These are phyloP conservation scores for Drosophila setosimentum DNA, from an alignment of 2,888 invertebrate species.

Conservation along the genomic window DNA sequence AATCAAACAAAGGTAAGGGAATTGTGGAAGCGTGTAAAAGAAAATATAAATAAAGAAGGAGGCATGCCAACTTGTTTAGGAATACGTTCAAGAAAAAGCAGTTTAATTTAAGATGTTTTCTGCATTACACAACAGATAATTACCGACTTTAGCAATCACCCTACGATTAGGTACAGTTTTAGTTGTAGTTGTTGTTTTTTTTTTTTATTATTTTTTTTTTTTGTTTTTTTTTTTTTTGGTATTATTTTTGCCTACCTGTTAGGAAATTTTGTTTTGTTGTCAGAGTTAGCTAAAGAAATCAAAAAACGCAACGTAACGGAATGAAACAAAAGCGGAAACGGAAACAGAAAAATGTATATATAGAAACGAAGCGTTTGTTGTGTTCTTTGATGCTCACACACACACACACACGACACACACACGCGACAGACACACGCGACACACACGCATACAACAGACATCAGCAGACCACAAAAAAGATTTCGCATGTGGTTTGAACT, in stretches of 20 bases:
- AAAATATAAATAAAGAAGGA: conserved; percentile 4
- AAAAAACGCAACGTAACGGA: conserved; percentile 57
- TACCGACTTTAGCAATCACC: conserved; percentile 52
- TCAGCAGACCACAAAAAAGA: conserved; percentile 18
- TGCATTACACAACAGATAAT: conserved; percentile 22
- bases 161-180: conserved; percentile 46
- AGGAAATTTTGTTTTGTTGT: conserved; percentile 34
- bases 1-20: neutral
- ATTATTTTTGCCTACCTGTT: conserved; percentile 59
- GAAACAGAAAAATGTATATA: conserved; percentile 49
- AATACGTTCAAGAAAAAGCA: conserved; percentile 14
- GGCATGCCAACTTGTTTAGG: conserved; percentile 3
- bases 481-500: neutral
- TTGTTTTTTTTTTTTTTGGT: conserved; percentile 5
- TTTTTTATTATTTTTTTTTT: conserved; percentile 1
- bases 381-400: conserved; percentile 28
- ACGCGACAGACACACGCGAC: conserved; percentile 1
- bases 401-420: conserved; percentile 6
- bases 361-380: conserved; percentile 38
- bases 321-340: conserved; percentile 55
- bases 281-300: conserved; percentile 49
- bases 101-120: neutral
- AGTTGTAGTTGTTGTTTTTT: conserved; percentile 16
- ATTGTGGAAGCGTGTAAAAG: neutral
- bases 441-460: conserved; percentile 7